phyloP scores from a whole-genome alignment of 2,888 invertebrate genomes.

The Euplagia quadripunctaria region DNA sequence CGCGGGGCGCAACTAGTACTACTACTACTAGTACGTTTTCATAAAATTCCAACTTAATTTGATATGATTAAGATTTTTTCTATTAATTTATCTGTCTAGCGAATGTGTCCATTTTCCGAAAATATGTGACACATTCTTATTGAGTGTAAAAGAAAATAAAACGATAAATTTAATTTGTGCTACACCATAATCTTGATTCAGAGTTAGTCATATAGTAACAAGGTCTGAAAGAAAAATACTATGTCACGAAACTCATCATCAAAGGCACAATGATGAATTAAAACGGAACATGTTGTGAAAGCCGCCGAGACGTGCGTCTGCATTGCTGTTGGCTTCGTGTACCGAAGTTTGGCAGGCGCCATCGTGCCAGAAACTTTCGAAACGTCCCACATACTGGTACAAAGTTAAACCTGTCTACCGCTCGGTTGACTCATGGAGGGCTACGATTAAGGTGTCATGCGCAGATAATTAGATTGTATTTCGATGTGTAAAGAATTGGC shows the following conservation, averaged over 20 bases:
- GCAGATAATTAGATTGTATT: constrained; percentile 16
- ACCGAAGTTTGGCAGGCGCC: constrained; percentile 79
- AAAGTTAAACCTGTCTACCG: constrained; percentile 63
- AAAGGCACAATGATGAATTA: constrained; percentile 49
- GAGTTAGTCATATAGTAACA: background rate
- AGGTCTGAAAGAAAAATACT: background rate
- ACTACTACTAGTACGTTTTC: no score
- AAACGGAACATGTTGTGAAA: constrained; percentile 66
- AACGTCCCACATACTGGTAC: constrained; percentile 67
- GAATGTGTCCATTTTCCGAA: no score
- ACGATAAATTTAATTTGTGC: background rate
- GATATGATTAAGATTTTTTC: no score
- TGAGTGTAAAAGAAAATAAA: background rate
- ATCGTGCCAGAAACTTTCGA: constrained; percentile 72
- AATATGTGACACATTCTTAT: no score
- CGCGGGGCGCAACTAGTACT: no score
- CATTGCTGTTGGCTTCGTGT: constrained; percentile 70
- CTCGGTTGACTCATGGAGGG: constrained; percentile 58
- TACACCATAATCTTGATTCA: background rate
- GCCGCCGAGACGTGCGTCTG: constrained; percentile 58
- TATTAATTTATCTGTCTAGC: no score
- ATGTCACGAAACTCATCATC: constrained; percentile 18
- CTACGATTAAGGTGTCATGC: constrained; percentile 16
- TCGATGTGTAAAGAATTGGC: constrained; percentile 20
- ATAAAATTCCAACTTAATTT: no score